Conservation (phyloP, 2,113 vertebrate species). For the Atractosteus spatula region DNA sequence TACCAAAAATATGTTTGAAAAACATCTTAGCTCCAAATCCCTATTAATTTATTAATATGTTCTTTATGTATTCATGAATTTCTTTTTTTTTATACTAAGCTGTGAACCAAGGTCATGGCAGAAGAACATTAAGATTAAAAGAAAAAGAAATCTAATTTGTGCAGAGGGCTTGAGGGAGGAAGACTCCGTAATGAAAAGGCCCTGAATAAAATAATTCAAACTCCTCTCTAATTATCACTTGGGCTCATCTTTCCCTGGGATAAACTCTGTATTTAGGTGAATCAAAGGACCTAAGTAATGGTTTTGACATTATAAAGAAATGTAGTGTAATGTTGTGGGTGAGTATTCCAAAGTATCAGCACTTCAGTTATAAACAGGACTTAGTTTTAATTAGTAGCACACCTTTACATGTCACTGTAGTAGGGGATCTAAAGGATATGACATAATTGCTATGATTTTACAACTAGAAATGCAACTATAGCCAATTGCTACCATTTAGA, state of each 20-base stretch:
- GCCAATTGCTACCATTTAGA: too few relatives aligned
- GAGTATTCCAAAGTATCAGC: too few relatives aligned
- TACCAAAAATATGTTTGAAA: too few relatives aligned
- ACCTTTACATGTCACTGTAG: too few relatives aligned
- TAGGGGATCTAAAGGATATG: too few relatives aligned
- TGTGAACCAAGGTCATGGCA: constrained; percentile 22
- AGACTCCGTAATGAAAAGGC: constrained; percentile 2
- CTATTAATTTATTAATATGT: constrained; percentile 23
- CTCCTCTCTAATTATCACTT: constrained; percentile 18
- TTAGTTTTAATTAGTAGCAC: too few relatives aligned
- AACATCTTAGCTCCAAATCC: too few relatives aligned
- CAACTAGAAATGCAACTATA: too few relatives aligned
- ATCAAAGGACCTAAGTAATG: neutral
- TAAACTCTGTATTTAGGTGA: constrained; percentile 1
- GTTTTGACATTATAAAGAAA: too few relatives aligned
- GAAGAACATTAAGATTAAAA: constrained; percentile 17
- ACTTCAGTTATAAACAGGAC: too few relatives aligned
- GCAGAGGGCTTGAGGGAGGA: constrained; percentile 3
- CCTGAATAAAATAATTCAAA: constrained; percentile 14
- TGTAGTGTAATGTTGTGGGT: too few relatives aligned
- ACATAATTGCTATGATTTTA: too few relatives aligned
- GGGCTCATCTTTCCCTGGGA: constrained; percentile 5
- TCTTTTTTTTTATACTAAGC: constrained; percentile 10
- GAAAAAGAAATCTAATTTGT: constrained; percentile 25
- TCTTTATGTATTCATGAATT: constrained; percentile 13